These are phyloP conservation scores for Zapornia atra DNA, from an alignment of 2,113 vertebrate genomes.

Conservation along the genomic window DNA sequence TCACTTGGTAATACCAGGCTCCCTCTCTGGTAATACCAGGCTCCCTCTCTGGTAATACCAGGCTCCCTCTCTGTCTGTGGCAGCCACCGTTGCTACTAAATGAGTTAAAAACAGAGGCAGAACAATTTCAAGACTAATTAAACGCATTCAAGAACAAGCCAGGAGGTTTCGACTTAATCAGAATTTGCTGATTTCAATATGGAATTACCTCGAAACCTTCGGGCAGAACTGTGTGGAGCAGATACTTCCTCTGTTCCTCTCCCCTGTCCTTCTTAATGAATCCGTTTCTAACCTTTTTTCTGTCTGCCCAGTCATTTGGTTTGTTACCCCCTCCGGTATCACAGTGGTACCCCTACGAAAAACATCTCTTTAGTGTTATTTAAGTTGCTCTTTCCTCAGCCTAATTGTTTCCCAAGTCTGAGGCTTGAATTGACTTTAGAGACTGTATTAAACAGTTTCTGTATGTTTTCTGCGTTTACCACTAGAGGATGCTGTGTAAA, in stretches of 20 bases:
- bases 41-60: background rate
- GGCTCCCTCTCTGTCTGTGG: background rate
- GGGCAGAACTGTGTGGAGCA: background rate
- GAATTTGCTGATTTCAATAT: background rate
- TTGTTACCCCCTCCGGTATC: background rate
- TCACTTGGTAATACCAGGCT: background rate
- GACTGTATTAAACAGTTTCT: background rate
- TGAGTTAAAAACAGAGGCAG: background rate
- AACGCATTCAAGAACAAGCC: background rate
- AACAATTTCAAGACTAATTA: background rate
- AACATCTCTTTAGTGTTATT: accelerated
- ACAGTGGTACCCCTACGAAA: background rate
- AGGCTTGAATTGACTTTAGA: background rate
- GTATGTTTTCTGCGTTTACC: background rate
- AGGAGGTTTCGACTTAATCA: background rate
- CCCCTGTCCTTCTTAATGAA: background rate
- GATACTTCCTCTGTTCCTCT: background rate
- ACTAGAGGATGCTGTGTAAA: background rate
- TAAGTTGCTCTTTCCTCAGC: background rate
- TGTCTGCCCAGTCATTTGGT: background rate
- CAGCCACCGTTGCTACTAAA: background rate
- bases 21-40: background rate
- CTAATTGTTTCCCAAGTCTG: accelerated
- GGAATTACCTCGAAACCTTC: background rate
- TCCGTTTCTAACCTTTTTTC: background rate